Evolutionary conservation across 2,797 vertebrate genomes (phyloP).

Genomic region (Holocentrus rufus): DNA sequence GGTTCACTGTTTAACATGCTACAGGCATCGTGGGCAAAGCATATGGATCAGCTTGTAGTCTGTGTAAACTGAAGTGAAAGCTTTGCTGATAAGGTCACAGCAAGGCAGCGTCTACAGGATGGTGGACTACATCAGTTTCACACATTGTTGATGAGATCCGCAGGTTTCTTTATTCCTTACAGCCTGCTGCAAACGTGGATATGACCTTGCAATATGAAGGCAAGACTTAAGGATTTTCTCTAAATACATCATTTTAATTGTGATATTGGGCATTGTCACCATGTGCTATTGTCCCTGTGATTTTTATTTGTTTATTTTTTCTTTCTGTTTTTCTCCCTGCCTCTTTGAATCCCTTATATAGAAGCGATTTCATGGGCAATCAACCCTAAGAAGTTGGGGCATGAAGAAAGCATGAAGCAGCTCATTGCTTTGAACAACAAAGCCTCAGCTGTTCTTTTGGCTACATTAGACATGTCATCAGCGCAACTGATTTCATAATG

Average conservation of each 20-base stretch:
- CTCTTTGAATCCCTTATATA: neutral
- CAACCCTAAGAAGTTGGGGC: neutral
- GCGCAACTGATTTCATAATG: neutral
- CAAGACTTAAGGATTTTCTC: too few species aligned
- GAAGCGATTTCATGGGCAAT: neutral
- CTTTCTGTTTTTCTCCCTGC: neutral
- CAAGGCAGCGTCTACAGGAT: conserved; percentile 27
- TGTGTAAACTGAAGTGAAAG: conserved; percentile 17
- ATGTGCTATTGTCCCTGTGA: too few species aligned
- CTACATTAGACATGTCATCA: neutral
- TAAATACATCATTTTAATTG: too few species aligned
- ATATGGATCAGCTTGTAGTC: neutral
- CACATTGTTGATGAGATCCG: conserved; percentile 25
- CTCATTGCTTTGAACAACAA: neutral
- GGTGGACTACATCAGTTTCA: conserved; percentile 12
- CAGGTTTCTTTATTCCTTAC: neutral
- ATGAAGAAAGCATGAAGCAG: neutral
- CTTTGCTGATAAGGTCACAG: conserved; percentile 39
- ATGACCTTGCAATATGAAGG: neutral
- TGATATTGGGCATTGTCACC: too few species aligned
- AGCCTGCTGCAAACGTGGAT: neutral
- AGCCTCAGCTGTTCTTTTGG: neutral
- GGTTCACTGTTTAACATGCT: neutral
- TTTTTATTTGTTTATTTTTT: too few species aligned
- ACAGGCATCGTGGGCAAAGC: neutral